These are phyloP conservation scores for Apostichopus californicus DNA, from an alignment of 35 echinoderm and acorn worm species.

Conservation along the genomic window DNA sequence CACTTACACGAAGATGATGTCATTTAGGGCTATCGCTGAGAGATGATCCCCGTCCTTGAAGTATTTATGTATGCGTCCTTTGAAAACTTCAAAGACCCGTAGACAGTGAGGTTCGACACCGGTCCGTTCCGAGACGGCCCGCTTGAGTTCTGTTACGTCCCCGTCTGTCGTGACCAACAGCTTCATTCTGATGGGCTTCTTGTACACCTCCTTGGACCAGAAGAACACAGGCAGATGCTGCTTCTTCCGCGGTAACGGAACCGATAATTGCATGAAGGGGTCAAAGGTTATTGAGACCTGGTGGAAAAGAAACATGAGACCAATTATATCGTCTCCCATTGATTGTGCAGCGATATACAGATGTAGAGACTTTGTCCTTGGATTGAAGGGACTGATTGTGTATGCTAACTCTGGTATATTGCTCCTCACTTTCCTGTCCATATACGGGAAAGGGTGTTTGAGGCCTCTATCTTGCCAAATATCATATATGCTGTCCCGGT, in stretches of 20 bases:
- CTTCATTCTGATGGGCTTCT: slow-evolving; percentile 78
- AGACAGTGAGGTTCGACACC: slow-evolving; percentile 61
- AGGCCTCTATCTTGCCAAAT: too few relatives aligned
- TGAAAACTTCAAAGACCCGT: slow-evolving; percentile 85
- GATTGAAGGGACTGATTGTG: too few relatives aligned
- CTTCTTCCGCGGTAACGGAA: slow-evolving; percentile 97
- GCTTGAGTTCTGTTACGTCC: slow-evolving; percentile 74
- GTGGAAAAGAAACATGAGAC: not conserved
- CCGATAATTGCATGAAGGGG: slow-evolving; percentile 91
- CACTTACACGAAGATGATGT: slow-evolving; percentile 95
- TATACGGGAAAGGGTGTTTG: too few relatives aligned
- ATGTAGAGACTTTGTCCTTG: too few relatives aligned
- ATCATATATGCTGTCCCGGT: too few relatives aligned
- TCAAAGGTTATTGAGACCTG: slow-evolving; percentile 47
- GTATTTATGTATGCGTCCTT: slow-evolving; percentile 71
- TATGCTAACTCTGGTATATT: too few relatives aligned
- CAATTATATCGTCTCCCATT: not conserved
- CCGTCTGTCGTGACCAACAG: slow-evolving; percentile 78
- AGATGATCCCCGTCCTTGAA: slow-evolving; percentile 61
- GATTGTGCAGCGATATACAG: too few relatives aligned
- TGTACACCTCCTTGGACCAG: slow-evolving; percentile 80
- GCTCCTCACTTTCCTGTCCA: too few relatives aligned
- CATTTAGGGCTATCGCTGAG: slow-evolving; percentile 68
- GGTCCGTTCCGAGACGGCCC: slow-evolving; percentile 63
- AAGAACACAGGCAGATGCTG: slow-evolving; percentile 71